phyloP scores from a whole-genome alignment of 1,140 invertebrate species.

The Dysdera silvatica region DNA sequence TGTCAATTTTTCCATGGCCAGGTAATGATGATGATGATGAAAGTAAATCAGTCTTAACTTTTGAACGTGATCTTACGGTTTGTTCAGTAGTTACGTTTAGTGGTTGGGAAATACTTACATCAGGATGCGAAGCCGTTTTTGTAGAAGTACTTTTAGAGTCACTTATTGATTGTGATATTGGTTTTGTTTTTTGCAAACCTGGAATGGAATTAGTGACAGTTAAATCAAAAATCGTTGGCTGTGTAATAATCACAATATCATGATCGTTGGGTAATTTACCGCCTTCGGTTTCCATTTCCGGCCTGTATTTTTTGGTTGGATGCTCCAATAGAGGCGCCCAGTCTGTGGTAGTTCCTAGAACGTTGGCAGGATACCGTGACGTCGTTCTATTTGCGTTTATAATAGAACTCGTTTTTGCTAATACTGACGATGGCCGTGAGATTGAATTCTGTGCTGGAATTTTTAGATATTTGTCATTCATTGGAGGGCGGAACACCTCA shows the following conservation, averaged over 20 bases:
- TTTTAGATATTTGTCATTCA: too few relatives aligned
- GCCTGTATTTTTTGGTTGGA: slow-evolving; percentile 29
- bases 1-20: too few relatives aligned
- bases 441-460: too few relatives aligned
- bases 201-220: slow-evolving; percentile 10
- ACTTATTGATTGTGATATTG: background rate
- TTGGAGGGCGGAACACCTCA: too few relatives aligned
- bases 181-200: background rate
- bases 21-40: too few relatives aligned
- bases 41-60: too few relatives aligned
- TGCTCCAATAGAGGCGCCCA: slow-evolving; percentile 31
- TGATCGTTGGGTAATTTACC: background rate
- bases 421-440: too few relatives aligned
- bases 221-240: slow-evolving; percentile 23
- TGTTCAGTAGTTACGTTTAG: background rate
- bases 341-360: slow-evolving; percentile 28
- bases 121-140: background rate
- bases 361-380: too few relatives aligned
- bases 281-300: slow-evolving; percentile 3
- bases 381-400: too few relatives aligned
- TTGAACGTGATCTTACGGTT: background rate
- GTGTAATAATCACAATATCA: slow-evolving; percentile 15
- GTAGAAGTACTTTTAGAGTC: too few relatives aligned
- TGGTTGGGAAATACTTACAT: background rate
- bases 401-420: too few relatives aligned